A percentile compares a stretch with the other conserved stretches of the same genome.
These are phyloP conservation scores for Fistularia tabacaria DNA, from an alignment of 2,797 vertebrate genomes.

Conservation along the genomic window DNA sequence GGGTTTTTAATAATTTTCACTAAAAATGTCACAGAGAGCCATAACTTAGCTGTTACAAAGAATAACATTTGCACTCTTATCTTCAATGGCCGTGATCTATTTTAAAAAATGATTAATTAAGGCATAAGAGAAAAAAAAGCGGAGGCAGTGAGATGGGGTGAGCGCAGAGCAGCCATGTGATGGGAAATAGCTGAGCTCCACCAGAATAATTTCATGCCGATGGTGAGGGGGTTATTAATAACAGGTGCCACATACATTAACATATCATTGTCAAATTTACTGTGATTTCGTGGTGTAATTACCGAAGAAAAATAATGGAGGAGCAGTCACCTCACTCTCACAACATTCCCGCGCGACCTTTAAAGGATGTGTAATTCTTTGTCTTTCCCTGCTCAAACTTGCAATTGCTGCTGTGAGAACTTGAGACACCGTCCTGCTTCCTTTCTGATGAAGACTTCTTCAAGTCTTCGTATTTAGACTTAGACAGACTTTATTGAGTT, in stretches of 20 bases:
- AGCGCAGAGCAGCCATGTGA: not conserved
- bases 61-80: conserved; percentile 45
- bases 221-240: conserved; percentile 11
- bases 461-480: too few species aligned
- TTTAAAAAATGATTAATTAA: conserved; percentile 43
- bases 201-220: conserved; percentile 13
- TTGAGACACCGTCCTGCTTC: too few species aligned
- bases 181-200: not conserved
- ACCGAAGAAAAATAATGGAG: too few species aligned
- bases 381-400: too few species aligned
- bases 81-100: conserved; percentile 36
- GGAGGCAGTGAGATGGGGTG: conserved; percentile 8
- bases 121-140: conserved; percentile 21
- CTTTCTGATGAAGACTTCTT: too few species aligned
- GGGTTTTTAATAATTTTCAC: conserved; percentile 51
- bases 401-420: too few species aligned
- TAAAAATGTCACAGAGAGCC: conserved; percentile 11
- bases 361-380: too few species aligned
- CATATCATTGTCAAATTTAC: conserved; percentile 13
- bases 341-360: too few species aligned
- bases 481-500: too few species aligned
- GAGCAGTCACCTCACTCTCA: too few species aligned
- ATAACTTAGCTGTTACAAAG: not conserved
- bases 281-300: too few species aligned
- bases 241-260: conserved; percentile 12